Conservation (phyloP, 2,797 vertebrate genomes). For the Propithecus deckenii region DNA sequence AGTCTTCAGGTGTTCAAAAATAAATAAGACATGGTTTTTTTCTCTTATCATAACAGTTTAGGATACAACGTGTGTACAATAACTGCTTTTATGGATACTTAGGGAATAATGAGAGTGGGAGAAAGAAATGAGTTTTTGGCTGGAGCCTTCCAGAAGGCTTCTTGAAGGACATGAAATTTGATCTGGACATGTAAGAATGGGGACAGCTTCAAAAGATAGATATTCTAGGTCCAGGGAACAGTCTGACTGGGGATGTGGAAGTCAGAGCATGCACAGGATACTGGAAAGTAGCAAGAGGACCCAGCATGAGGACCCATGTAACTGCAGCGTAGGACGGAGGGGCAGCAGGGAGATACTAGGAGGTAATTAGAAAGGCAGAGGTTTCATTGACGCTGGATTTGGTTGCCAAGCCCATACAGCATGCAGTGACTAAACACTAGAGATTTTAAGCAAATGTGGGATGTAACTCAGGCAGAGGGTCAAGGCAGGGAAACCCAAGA, state of each 20-base stretch:
- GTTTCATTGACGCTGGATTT: not conserved
- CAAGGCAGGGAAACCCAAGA: not conserved
- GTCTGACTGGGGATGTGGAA: not conserved
- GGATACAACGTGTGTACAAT: not conserved
- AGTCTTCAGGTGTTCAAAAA: not conserved
- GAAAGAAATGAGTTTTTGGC: not conserved
- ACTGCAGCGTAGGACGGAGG: not conserved
- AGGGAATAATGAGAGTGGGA: not conserved
- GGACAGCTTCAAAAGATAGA: not conserved
- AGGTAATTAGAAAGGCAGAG: not conserved
- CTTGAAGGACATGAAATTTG: not conserved
- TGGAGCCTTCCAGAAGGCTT: not conserved
- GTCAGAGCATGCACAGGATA: not conserved
- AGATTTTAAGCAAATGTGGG: not conserved
- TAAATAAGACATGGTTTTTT: not conserved
- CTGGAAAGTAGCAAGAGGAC: not conserved
- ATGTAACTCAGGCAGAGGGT: not conserved
- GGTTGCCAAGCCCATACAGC: not conserved
- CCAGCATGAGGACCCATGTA: rapidly evolving
- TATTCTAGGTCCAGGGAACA: not conserved
- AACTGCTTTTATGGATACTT: not conserved
- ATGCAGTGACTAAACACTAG: not conserved
- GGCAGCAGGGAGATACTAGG: not conserved
- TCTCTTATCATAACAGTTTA: not conserved
- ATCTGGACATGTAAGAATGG: not conserved